Evolutionary conservation across 2,888 invertebrate species (phyloP).

Genomic region (Dynastes grantii): DNA sequence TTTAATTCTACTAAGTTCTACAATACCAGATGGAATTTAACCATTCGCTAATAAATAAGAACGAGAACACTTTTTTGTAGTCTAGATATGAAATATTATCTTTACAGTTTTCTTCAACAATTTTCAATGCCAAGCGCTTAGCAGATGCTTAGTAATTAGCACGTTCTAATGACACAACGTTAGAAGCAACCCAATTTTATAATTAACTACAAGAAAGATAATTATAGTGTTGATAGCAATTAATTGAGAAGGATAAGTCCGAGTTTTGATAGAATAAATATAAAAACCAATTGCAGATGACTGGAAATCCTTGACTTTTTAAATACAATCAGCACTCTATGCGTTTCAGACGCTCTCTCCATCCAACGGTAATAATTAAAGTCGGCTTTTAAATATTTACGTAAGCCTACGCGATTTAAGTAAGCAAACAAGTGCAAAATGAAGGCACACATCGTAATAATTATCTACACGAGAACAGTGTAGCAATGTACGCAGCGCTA

Average conservation of each 20-base stretch:
- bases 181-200: constrained; percentile 13
- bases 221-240: neutral
- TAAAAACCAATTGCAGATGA: neutral
- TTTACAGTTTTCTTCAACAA: no score
- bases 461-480: neutral
- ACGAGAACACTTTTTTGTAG: no score
- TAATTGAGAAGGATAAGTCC: constrained; percentile 13
- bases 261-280: neutral
- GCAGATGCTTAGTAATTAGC: no score
- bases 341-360: neutral
- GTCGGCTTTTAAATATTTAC: constrained; percentile 30
- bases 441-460: constrained; percentile 13
- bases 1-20: no score
- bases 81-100: no score
- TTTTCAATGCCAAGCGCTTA: no score
- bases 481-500: neutral
- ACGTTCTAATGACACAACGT: neutral
- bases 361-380: constrained; percentile 4
- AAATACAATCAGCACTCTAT: neutral
- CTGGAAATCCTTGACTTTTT: constrained; percentile 26
- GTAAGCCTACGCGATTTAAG: constrained; percentile 26
- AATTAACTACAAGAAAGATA: neutral
- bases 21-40: no score
- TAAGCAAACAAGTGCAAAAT: constrained; percentile 29
- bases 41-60: no score